Conservation (phyloP, 2,797 vertebrate genomes). For the Myripristis jacobus region DNA sequence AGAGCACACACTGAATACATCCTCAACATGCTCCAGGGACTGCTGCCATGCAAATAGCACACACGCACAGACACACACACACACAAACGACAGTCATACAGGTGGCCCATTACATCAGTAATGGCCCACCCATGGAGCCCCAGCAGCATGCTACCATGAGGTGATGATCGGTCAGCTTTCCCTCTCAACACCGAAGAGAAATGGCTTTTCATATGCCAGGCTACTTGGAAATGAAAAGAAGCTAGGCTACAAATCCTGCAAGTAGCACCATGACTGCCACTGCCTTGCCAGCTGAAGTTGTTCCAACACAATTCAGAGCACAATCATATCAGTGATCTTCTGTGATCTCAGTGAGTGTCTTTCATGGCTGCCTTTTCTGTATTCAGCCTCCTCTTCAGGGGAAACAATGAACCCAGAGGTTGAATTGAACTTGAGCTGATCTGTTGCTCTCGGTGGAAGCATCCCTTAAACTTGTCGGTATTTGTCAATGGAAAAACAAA, state of each 20-base stretch:
- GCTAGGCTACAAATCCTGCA: not conserved
- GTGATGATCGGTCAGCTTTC: constrained; percentile 47
- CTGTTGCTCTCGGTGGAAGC: constrained; percentile 45
- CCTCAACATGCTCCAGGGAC: constrained; percentile 51
- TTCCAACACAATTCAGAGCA: constrained; percentile 29
- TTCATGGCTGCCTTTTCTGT: constrained; percentile 36
- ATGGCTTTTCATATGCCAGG: constrained; percentile 29
- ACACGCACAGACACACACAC: constrained; percentile 23
- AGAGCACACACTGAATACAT: constrained; percentile 42
- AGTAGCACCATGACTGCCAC: not conserved
- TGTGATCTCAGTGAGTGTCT: constrained; percentile 27
- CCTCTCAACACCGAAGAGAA: constrained; percentile 20
- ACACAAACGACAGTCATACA: constrained; percentile 50
- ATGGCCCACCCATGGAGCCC: constrained; percentile 62
- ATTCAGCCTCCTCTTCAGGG: constrained; percentile 28
- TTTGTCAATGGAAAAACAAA: constrained; percentile 63
- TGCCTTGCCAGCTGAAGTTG: constrained; percentile 6
- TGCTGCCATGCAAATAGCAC: constrained; percentile 42
- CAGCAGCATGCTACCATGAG: constrained; percentile 36
- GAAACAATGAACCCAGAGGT: constrained; percentile 38
- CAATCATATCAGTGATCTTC: not conserved
- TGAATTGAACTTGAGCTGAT: constrained; percentile 44
- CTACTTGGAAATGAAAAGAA: not conserved
- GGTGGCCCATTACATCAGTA: constrained; percentile 67
- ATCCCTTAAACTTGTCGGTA: constrained; percentile 53